Conservation (phyloP, 2,797 vertebrate species). For the Cyclopterus lumpus region DNA sequence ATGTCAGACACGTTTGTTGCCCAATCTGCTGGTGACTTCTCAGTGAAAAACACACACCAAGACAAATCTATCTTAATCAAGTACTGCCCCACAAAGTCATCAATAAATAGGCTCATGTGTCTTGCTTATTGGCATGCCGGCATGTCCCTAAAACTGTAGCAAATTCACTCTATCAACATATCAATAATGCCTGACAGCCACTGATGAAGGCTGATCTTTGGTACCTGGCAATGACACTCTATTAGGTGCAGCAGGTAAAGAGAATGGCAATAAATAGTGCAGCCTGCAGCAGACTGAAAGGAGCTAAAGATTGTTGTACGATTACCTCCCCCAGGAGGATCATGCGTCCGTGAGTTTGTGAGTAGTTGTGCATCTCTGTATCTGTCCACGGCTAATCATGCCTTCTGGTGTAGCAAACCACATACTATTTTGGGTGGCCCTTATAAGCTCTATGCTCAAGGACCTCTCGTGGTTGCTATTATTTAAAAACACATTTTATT, state of each 20-base stretch:
- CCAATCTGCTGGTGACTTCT: not conserved
- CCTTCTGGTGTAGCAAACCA: too few relatives aligned
- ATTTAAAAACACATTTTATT: too few relatives aligned
- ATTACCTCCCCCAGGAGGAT: not conserved
- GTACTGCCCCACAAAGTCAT: not conserved
- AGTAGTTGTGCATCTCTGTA: not conserved
- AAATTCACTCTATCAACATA: not conserved
- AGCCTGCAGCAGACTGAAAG: not conserved
- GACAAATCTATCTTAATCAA: not conserved
- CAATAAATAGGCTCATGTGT: not conserved
- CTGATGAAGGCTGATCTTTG: not conserved
- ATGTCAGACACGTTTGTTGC: not conserved
- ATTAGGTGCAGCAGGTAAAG: not conserved
- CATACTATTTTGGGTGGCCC: too few relatives aligned
- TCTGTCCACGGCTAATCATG: not conserved
- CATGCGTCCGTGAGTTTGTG: not conserved
- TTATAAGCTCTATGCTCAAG: too few relatives aligned
- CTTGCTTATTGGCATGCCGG: not conserved
- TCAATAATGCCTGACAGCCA: not conserved
- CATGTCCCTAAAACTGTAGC: not conserved
- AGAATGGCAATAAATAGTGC: not conserved
- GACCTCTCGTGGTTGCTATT: too few relatives aligned
- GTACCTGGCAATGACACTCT: not conserved
- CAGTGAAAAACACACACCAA: not conserved
- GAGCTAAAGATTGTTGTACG: slow-evolving; percentile 1